Evolutionary conservation across 2,888 invertebrate species (phyloP).

Genomic region (Drosophila phalerata): DNA sequence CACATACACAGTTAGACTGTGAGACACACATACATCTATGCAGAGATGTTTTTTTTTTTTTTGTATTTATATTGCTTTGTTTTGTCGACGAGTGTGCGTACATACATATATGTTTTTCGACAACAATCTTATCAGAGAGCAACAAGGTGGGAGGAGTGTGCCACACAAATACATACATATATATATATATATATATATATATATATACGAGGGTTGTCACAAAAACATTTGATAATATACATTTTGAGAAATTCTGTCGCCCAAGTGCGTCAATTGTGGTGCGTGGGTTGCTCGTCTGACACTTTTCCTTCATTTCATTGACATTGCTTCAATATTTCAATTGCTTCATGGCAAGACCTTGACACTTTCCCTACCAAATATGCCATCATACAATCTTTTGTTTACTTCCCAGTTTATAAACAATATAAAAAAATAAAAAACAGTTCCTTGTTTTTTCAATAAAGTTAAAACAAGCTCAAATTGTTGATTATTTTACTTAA

Average conservation of each 20-base stretch:
- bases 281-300: constrained; percentile 24
- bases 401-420: neutral
- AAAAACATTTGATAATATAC: constrained; percentile 10
- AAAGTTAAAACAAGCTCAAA: constrained; percentile 4
- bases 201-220: constrained; percentile 42
- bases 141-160: constrained; percentile 16
- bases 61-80: constrained; percentile 41
- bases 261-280: constrained; percentile 35
- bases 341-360: constrained; percentile 49
- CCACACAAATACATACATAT: constrained; percentile 5
- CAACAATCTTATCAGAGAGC: constrained; percentile 69
- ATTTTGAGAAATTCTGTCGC: constrained; percentile 24
- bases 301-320: neutral
- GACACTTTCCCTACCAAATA: constrained; percentile 26
- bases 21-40: constrained; percentile 9
- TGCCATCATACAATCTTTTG: neutral
- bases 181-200: neutral
- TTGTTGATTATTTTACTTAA: constrained; percentile 12
- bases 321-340: constrained; percentile 42
- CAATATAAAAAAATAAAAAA: neutral
- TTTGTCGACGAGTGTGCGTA: constrained; percentile 38
- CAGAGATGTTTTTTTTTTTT: constrained; percentile 1
- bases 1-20: constrained; percentile 30
- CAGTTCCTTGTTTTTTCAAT: neutral
- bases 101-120: constrained; percentile 30